Base-by-base conservation (phyloP, 2,797 vertebrate genomes). In the Nothura maculosa region DNA sequence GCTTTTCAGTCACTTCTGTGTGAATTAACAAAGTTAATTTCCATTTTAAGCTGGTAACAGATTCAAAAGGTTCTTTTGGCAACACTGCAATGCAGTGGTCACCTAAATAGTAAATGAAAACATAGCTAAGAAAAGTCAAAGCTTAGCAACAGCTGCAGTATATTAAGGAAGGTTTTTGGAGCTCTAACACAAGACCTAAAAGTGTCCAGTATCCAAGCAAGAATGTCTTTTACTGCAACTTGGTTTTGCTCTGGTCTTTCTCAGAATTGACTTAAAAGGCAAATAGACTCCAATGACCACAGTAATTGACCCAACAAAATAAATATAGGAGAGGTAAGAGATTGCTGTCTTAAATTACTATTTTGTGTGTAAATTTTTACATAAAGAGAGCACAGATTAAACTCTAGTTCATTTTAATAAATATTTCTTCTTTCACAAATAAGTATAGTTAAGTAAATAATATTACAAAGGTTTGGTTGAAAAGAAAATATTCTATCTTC, bases 131-230 rank as follows among this genome's bases (percentile, higher is more conserved):
- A 81, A 61, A 32, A 45, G 69, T 77, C 70, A 95, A 92, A 92
- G 62, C 43, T 92, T 83, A 80, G 32, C 38, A 90, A 95, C 94
- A 95, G 95, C 94, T 97, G 96, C 55, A 89, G 62, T 54, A 48
- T 40, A 93, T 97, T 97, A 97, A 89, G 85, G 67, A 89, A 75
- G 30, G 58, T 86, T 95, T 95, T 89, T 90, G 78, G 86, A 95
- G 72, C 61, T 82, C 38, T 85, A 94, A 87, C 54, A 81, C 58
- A 55, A 75, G 85, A 87, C 88, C 72, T 77, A 79, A 85, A 52
- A 27, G 81, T 50, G 34, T 73, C 88, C 86, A 89, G 50, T 28
- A 73, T 84, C 87, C 50, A 83, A 73, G 40, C 67, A 90, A 90
- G 87, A 90, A 87, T 89, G 50, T 62, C 42, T 93, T 93, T 95